Base-by-base conservation (phyloP, 1,140 invertebrate genomes). In the Drosophila elegans region DNA sequence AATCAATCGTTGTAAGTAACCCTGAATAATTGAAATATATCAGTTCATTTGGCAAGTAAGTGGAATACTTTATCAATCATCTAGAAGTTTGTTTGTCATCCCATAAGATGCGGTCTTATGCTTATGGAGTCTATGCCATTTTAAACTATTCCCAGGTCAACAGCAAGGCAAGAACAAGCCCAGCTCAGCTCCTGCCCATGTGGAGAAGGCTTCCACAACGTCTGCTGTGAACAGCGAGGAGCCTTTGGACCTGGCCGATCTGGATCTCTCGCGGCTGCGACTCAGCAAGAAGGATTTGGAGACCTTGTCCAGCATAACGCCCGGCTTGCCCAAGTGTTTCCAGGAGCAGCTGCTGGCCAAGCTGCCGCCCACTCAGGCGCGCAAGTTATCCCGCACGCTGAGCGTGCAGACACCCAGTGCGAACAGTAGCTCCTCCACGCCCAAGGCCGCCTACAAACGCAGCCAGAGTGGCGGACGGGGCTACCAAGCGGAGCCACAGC, bases 221-320 rank as follows among this genome's bases (percentile, higher is more conserved):
- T 7, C 21, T 10, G 46, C 51, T 1, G 49, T 7, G 6, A 63
- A 13, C 32, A 44, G 16, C 49, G 92, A 93, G 74, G 93, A 93
- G 86, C 93, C 93, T 45, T 90, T 95, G 71, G 94, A 95, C 91
- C 93, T 95, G 86, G 94, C 94, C 41, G 94, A 95, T 80, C 92
- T 95, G 73, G 94, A 95, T 92, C 85, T 95, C 62, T 95, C 94
- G 78, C 93, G 94, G 69, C 93, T 95, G 72, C 93, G 94, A 89
- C 93, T 95, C 27, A 94, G 94, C 68, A 95, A 95, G 91, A 93
- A 94, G 80, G 95, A 95, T 92, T 93, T 94, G 74, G 93, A 94
- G 74, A 95, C 95, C 61, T 91, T 95, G 79, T 95, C 94, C 5
- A 94, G 94, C 72, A 93, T 95, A 46, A 95, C 95, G 52, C 95